Percentiles rank a stretch among this genome's conserved stretches.
phyloP scores from a whole-genome alignment of 2,797 vertebrate species.

The Tokudaia muenninki region DNA sequence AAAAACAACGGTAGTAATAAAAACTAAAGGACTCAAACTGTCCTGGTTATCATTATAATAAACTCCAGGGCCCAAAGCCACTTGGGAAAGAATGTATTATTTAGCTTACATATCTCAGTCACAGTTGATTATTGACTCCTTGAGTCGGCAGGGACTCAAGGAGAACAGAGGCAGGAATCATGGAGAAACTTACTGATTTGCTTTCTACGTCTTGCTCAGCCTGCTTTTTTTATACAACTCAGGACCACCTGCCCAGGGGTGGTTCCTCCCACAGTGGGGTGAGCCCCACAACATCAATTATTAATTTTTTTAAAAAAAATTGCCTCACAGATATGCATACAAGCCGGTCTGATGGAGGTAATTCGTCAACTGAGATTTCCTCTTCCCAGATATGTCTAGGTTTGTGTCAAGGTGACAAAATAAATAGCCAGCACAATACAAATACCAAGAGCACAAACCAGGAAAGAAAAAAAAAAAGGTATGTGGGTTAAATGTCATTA shows the following conservation, averaged over 20 bases:
- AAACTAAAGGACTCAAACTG: not conserved
- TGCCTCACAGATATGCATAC: not conserved
- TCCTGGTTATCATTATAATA: not conserved
- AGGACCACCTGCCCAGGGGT: not conserved
- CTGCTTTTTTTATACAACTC: not conserved
- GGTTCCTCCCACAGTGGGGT: not conserved
- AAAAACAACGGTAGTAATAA: not conserved
- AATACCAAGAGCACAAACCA: not conserved
- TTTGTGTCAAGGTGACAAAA: not conserved
- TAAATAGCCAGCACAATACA: not conserved
- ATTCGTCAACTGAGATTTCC: not conserved
- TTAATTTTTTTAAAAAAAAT: not conserved
- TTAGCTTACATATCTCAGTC: not conserved
- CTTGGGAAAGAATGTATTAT: not conserved
- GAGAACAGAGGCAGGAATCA: not conserved
- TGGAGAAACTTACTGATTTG: not conserved
- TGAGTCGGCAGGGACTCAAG: no score
- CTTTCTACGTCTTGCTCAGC: not conserved
- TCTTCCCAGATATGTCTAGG: not conserved
- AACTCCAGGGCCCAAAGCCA: not conserved
- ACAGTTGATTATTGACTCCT: not conserved
- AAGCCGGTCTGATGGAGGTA: not conserved
- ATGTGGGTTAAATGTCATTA: not conserved
- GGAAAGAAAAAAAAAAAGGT: not conserved
- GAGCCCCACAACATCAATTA: not conserved